These are phyloP conservation scores for Scaptomyza parva DNA, from an alignment of 2,888 invertebrate genomes.

Conservation along the genomic window DNA sequence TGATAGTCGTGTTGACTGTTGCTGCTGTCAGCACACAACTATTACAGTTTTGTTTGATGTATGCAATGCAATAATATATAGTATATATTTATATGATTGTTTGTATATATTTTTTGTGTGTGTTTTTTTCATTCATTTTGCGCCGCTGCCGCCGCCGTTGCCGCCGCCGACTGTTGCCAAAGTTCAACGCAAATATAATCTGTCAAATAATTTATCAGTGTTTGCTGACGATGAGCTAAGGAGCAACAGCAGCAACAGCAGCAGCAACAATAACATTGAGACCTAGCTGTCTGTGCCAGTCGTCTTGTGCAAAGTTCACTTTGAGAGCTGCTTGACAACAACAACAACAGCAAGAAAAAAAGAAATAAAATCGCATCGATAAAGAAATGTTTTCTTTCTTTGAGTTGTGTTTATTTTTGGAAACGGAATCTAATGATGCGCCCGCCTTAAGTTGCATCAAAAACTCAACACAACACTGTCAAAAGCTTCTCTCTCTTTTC, in stretches of 20 bases:
- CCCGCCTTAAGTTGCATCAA: conserved; percentile 14
- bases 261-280: conserved; percentile 42
- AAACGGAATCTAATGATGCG: conserved; percentile 54
- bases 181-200: conserved; percentile 80
- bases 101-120: conserved; percentile 34
- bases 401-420: conserved; percentile 47
- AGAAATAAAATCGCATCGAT: conserved; percentile 34
- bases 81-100: conserved; percentile 14
- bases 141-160: conserved; percentile 40
- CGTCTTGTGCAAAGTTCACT: conserved; percentile 55
- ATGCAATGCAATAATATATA: neutral
- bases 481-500: neutral
- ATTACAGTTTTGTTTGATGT: conserved; percentile 6
- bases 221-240: conserved; percentile 68
- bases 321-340: conserved; percentile 52
- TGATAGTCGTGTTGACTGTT: conserved; percentile 1
- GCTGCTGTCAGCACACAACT: neutral
- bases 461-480: neutral
- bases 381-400: conserved; percentile 60
- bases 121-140: conserved; percentile 58
- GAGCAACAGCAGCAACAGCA: conserved; percentile 4
- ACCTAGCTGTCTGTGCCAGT: conserved; percentile 60
- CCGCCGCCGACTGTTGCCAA: conserved; percentile 60
- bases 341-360: neutral
- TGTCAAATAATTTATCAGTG: conserved; percentile 80